Conservation (phyloP, 2,113 vertebrate species). For the Myrmecophaga tridactyla region DNA sequence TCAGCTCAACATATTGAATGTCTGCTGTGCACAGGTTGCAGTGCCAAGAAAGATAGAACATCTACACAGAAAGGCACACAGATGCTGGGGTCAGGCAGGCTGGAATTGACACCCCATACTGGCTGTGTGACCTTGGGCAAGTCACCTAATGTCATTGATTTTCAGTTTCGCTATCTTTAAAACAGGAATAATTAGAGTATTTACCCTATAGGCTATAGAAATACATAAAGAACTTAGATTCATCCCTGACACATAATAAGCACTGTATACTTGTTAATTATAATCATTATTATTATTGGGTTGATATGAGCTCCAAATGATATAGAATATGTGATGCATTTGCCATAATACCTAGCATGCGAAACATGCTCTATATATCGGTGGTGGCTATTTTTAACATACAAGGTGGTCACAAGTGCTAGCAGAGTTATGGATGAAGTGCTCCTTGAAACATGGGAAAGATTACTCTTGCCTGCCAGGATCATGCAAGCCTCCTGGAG, state of each 20-base stretch:
- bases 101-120: background rate
- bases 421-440: background rate
- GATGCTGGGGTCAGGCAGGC: background rate
- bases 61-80: background rate
- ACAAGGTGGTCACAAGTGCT: background rate
- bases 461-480: background rate
- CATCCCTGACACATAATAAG: background rate
- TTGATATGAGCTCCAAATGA: background rate
- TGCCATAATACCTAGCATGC: background rate
- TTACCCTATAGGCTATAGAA: background rate
- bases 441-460: background rate
- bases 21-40: background rate
- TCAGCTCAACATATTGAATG: background rate
- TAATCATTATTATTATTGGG: background rate
- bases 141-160: background rate
- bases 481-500: background rate
- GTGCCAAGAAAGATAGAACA: background rate
- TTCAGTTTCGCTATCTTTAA: background rate
- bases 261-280: background rate
- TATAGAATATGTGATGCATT: background rate
- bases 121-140: background rate
- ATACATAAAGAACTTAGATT: background rate
- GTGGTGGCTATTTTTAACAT: background rate
- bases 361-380: background rate
- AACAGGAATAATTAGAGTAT: background rate